These are phyloP conservation scores for Drosophila novamexicana DNA, from an alignment of 1,140 invertebrate species.

Conservation along the genomic window DNA sequence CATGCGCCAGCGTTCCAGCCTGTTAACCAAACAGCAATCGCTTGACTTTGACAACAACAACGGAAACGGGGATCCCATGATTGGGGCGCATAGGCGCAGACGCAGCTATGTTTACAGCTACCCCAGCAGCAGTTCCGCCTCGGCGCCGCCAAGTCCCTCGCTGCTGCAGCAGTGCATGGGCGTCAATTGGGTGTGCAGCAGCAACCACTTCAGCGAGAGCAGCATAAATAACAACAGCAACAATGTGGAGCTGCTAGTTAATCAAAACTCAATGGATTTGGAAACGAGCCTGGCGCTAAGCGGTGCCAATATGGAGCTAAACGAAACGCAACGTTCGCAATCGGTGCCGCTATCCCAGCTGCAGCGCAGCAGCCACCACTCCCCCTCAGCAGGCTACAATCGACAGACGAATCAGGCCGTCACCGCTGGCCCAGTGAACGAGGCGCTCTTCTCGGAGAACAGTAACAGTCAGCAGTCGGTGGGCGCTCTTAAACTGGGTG, in stretches of 20 bases:
- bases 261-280: conserved; percentile 79
- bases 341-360: conserved; percentile 80
- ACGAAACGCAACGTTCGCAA: conserved; percentile 79
- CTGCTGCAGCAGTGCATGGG: conserved; percentile 68
- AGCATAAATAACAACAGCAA: conserved; percentile 35
- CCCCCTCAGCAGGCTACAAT: conserved; percentile 57
- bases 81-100: conserved; percentile 66
- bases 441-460: conserved; percentile 71
- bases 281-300: conserved; percentile 68
- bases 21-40: conserved; percentile 76
- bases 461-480: conserved; percentile 73
- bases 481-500: conserved; percentile 44
- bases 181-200: conserved; percentile 54
- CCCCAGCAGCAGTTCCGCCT: conserved; percentile 72
- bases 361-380: conserved; percentile 67
- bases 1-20: conserved; percentile 77
- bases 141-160: conserved; percentile 82
- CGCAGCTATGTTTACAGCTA: conserved; percentile 69
- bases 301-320: conserved; percentile 56
- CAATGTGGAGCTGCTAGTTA: conserved; percentile 57
- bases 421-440: conserved; percentile 14
- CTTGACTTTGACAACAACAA: conserved; percentile 65
- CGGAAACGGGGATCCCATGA: conserved; percentile 71
- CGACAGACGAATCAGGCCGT: conserved; percentile 58
- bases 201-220: conserved; percentile 22